A percentile compares a stretch with the other conserved stretches of the same genome.
phyloP scores from a whole-genome alignment of 2,888 invertebrate species.

The Coenonympha arcania region DNA sequence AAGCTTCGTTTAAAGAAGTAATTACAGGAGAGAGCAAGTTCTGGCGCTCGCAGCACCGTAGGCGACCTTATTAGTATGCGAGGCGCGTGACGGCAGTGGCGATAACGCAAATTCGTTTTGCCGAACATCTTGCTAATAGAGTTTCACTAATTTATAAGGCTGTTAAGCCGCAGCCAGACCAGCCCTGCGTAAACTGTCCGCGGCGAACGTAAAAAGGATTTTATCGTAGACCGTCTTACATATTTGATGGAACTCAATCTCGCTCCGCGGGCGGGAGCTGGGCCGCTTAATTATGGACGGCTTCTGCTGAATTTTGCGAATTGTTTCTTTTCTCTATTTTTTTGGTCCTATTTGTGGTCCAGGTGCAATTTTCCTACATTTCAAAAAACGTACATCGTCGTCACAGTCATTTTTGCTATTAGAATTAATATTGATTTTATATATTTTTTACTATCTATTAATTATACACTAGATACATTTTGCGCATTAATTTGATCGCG shows the following conservation, averaged over 20 bases:
- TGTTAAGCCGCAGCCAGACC: slow-evolving; percentile 52
- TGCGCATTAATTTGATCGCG: no score
- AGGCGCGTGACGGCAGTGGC: slow-evolving; percentile 57
- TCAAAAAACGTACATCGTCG: no score
- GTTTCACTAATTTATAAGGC: slow-evolving; percentile 74
- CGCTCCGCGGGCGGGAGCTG: slow-evolving; percentile 44
- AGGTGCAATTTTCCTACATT: background rate
- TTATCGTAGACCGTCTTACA: slow-evolving; percentile 62
- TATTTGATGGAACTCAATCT: slow-evolving; percentile 62
- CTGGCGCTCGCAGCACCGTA: slow-evolving; percentile 49
- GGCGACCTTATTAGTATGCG: slow-evolving; percentile 62
- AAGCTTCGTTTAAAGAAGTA: slow-evolving; percentile 71
- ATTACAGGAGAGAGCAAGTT: slow-evolving; percentile 65
- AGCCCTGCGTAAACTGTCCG: slow-evolving; percentile 62
- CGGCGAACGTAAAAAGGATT: slow-evolving; percentile 65
- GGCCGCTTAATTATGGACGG: slow-evolving; percentile 58
- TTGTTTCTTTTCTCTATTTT: slow-evolving; percentile 36
- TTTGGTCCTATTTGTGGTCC: no score
- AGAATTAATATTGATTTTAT: no score
- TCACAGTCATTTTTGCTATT: no score
- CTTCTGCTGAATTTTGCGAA: slow-evolving; percentile 47
- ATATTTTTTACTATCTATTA: no score
- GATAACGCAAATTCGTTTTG: slow-evolving; percentile 74
- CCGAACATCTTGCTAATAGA: slow-evolving; percentile 73
- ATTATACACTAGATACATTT: no score